phyloP scores from a whole-genome alignment of 1,140 invertebrate species.

The Myzus persicae region DNA sequence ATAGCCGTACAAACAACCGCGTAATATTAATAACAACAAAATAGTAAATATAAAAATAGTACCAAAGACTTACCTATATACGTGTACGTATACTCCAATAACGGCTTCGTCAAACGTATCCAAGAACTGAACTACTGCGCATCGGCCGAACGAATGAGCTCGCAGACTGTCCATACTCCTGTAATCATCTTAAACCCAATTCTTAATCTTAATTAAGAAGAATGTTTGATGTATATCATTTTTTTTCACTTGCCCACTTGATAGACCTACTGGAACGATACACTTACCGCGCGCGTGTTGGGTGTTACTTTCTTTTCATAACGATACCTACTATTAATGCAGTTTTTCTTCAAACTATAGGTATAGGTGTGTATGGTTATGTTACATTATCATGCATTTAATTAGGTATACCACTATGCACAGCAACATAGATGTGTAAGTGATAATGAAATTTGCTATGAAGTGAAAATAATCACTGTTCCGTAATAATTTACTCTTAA shows the following conservation, averaged over 20 bases:
- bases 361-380: neutral
- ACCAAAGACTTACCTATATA: neutral
- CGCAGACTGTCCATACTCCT: too few relatives aligned
- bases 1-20: neutral
- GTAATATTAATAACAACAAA: neutral
- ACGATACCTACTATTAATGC: slow-evolving; percentile 22
- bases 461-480: slow-evolving; percentile 51
- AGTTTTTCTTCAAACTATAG: neutral
- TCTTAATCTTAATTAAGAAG: slow-evolving; percentile 15
- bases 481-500: slow-evolving; percentile 27
- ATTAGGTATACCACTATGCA: neutral
- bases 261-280: slow-evolving; percentile 57
- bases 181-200: neutral
- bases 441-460: slow-evolving; percentile 34
- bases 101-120: neutral
- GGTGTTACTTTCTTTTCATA: slow-evolving; percentile 54
- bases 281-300: neutral
- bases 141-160: slow-evolving; percentile 24
- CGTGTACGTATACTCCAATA: neutral
- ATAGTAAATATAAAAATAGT: neutral
- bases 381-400: slow-evolving; percentile 16
- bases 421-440: neutral
- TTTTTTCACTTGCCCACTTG: slow-evolving; percentile 50
- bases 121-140: neutral
- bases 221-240: slow-evolving; percentile 9